phyloP scores from a whole-genome alignment of 2,113 vertebrate species.

The Percopsis transmontana region DNA sequence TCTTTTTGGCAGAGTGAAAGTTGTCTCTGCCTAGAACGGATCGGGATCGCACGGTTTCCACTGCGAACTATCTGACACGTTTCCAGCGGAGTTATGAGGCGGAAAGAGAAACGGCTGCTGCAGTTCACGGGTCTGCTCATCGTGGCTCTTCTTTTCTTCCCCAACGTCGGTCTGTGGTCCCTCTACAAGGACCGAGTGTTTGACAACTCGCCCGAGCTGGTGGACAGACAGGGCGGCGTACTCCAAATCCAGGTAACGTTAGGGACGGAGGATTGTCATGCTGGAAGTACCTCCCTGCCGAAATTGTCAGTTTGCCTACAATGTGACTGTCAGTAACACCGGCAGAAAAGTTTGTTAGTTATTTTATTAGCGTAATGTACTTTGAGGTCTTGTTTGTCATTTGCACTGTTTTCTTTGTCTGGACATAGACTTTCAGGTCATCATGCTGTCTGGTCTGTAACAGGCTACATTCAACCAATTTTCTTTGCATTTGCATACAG shows the following conservation, averaged over 20 bases:
- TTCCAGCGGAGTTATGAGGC: conserved; percentile 81
- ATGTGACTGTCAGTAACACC: too few species aligned
- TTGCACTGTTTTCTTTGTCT: too few species aligned
- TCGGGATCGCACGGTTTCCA: conserved; percentile 23
- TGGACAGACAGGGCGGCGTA: conserved; percentile 61
- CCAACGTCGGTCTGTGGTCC: conserved; percentile 95
- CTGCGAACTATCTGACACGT: conserved; percentile 9
- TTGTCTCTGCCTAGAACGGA: conserved; percentile 50
- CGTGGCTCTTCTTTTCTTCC: conserved; percentile 87
- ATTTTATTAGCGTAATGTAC: too few species aligned
- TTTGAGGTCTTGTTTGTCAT: too few species aligned
- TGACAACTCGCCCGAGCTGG: conserved; percentile 77
- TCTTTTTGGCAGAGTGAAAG: conserved; percentile 50
- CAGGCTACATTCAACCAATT: too few species aligned
- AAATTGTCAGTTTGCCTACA: too few species aligned
- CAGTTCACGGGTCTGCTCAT: conserved; percentile 87
- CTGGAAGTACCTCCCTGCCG: background rate
- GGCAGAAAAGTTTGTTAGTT: background rate
- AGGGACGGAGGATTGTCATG: background rate
- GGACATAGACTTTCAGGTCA: too few species aligned
- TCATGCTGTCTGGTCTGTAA: too few species aligned
- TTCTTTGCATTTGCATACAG: too few species aligned
- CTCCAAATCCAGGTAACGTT: conserved; percentile 73
- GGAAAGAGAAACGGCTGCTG: conserved; percentile 90
- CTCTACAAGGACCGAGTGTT: conserved; percentile 87